These are phyloP conservation scores for Parnassius glacialis DNA, from an alignment of 2,888 invertebrate species.

Conservation along the genomic window DNA sequence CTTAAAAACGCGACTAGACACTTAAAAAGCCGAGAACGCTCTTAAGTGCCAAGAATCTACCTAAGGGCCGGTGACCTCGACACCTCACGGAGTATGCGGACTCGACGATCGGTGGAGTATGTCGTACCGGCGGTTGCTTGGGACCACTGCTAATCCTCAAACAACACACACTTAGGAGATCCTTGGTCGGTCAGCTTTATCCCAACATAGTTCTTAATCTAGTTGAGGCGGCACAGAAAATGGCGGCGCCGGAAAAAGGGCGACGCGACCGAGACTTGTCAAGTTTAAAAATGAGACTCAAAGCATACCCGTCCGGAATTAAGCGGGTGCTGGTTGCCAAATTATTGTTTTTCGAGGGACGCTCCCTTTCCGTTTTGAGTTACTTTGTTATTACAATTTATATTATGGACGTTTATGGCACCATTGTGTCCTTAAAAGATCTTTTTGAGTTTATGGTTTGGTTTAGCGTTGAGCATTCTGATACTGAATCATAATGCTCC, in stretches of 20 bases:
- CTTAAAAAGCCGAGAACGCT: no score
- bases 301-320: conserved; percentile 70
- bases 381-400: conserved; percentile 74
- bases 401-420: conserved; percentile 43
- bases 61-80: no score
- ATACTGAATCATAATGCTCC: no score
- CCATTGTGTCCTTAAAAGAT: conserved; percentile 2
- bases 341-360: conserved; percentile 76
- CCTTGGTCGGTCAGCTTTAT: no score
- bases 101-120: no score
- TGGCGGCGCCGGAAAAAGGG: conserved; percentile 34
- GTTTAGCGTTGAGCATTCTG: no score
- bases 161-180: no score
- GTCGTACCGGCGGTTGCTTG: no score
- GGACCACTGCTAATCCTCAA: no score
- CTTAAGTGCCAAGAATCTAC: no score
- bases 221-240: conserved; percentile 37
- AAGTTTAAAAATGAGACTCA: conserved; percentile 74
- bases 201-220: conserved; percentile 8
- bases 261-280: conserved; percentile 62
- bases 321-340: conserved; percentile 72
- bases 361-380: conserved; percentile 42
- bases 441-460: background rate
- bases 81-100: no score
- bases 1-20: no score